Evolutionary conservation across 2,888 invertebrate genomes (phyloP).

Genomic region (Pristionchus maxplancki): DNA sequence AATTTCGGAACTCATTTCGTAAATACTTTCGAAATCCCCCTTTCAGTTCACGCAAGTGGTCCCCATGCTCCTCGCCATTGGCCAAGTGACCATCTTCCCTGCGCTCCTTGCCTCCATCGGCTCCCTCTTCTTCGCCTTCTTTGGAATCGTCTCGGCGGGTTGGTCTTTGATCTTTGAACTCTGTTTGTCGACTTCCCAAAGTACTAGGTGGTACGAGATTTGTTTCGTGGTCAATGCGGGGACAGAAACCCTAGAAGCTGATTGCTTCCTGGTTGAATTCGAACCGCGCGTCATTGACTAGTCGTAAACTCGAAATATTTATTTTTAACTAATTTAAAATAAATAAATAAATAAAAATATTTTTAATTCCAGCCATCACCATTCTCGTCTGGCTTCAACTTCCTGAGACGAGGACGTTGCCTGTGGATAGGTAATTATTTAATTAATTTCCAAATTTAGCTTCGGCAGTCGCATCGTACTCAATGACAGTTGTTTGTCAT

Average conservation of each 20-base stretch:
- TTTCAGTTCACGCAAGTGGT: conserved; percentile 70
- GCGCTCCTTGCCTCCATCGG: conserved; percentile 61
- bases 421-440: conserved; percentile 32
- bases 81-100: conserved; percentile 69
- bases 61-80: conserved; percentile 68
- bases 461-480: no score
- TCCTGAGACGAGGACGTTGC: conserved; percentile 45
- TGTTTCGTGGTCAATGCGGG: neutral
- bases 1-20: neutral
- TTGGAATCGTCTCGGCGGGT: conserved; percentile 48
- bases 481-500: no score
- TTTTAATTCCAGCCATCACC: neutral
- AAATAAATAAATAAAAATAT: no score
- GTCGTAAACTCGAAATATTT: neutral
- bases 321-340: neutral
- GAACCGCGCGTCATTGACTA: no score
- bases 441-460: neutral
- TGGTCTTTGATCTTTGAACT: neutral
- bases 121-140: conserved; percentile 63
- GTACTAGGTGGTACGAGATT: neutral
- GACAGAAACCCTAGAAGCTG: neutral
- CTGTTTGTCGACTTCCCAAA: neutral
- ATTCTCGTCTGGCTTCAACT: conserved; percentile 44
- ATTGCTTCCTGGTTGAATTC: neutral
- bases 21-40: neutral